Evolutionary conservation across 2,797 vertebrate genomes (phyloP), one percentile per base, ranked within the genome.

Genomic region (Sebastolobus alascanus): DNA sequence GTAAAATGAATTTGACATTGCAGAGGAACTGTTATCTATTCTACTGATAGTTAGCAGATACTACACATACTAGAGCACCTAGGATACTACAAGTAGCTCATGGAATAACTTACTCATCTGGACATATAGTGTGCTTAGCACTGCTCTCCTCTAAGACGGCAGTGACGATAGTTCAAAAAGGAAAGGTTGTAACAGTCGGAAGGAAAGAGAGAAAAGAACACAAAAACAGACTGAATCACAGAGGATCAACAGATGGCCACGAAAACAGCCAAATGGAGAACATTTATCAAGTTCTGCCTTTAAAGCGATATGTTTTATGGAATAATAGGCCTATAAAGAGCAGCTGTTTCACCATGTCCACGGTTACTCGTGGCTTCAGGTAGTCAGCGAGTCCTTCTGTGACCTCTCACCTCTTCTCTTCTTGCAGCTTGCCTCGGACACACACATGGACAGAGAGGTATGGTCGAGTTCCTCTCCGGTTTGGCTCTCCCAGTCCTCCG

Each of bases 371-470:
- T 54, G 31, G 14, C 25, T 9, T 43, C 8, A 8, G 63, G 14
- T 13, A 2, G 3, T 13, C 8, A 46, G 38, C 8, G 27, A 4
- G 43, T 9, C 25, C 4, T 8, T 20, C 27, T 12, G 69, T 20
- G 80, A 63, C 43, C 20, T 20, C 87, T 76, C 94, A 99, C 98
- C 97, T 98, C 97, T 97, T 22, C 93, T 95, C 92, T 98, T 99
- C 93, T 97, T 98, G 90, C 96, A 95, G 76, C 91, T 96, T 0
- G 94, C 95, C 94, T 99, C 98, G 0, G 97, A 97, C 61, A 97
- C 92, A 33, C 97, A 97, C 90, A 97, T 87, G 55, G 97, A 99
- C 20, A 97, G 96, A n/a, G 96, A 97, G 0, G 96, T 89, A 38
- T 96, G 78, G 20, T 97, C 96, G 5, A 94, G 92, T 0, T 97